Evolutionary conservation across 2,113 vertebrate species (phyloP), one percentile per base, ranked within the genome.

Genomic region (Plecturocebus donacophilus): DNA sequence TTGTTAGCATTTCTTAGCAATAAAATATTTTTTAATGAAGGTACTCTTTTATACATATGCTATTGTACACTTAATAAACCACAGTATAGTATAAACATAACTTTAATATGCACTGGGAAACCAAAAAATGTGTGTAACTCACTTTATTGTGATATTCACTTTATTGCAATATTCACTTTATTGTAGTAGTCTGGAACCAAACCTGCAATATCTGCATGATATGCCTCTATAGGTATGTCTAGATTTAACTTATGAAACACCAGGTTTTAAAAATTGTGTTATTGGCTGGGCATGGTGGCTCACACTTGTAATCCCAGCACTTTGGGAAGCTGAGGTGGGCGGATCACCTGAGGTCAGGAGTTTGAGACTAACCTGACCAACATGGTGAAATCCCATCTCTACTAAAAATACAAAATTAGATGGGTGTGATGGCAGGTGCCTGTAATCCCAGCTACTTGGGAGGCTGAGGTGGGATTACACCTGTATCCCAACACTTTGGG

Each of bases 351-450:
- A 68, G 64, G 30, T 68, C 64, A 68, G 13, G 64, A 17, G 32
- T 17, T 35, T 8, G 66, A 68, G 32, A 68, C 32, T 14, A 68
- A 14, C 32, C 32, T 35, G 66, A 6, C 6, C 13, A 68, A 68
- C 6, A 35, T 17, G 32, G 66, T 68, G 14, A 35, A 35, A 68
- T 3, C 66, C 7, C 66, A 8, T 68, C 66, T 68, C 66, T 68
- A 1, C 66, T 17, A 68, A 35, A 68, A 68, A 35, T 68, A 17
- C 30, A 68, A 68, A 68, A 68, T 68, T 32, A 68, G 66, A 14
- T 0, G 2, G 66, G 32, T 2, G 0, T 68, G 66, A 25, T 30
- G 11, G 27, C 27, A 6, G 27, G 61, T 6, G 6, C 64, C 64
- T 35, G 64, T 35, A 68, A 35, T 68, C 16, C 66, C 66, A 68